Conservation (phyloP, 2,113 vertebrate genomes). For the Bufo gargarizans region DNA sequence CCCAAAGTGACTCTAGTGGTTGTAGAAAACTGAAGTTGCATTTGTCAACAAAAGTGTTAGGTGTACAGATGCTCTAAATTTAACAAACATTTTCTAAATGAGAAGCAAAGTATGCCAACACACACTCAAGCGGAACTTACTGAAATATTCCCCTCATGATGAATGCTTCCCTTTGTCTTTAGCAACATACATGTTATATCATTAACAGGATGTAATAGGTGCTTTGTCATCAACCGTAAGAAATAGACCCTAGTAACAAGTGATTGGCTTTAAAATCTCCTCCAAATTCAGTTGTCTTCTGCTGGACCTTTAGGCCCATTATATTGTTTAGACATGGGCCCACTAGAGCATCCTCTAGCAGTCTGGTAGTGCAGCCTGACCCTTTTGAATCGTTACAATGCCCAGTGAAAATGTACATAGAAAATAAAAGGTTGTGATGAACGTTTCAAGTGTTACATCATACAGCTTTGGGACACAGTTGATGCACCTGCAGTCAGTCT, state of each 20-base stretch:
- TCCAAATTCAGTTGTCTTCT: not conserved
- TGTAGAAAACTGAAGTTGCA: no score
- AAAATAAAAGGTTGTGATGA: slow-evolving; percentile 2
- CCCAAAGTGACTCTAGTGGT: no score
- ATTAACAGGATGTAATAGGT: not conserved
- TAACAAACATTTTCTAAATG: no score
- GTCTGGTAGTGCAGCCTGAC: not conserved
- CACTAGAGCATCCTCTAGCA: not conserved
- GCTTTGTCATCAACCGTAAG: not conserved
- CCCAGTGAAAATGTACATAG: not conserved
- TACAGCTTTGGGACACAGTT: slow-evolving; percentile 40
- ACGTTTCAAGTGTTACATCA: slow-evolving; percentile 39
- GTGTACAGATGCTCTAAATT: no score
- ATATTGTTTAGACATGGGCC: not conserved
- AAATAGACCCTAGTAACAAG: not conserved
- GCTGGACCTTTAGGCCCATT: not conserved
- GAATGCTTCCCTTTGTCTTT: not conserved
- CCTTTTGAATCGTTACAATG: not conserved
- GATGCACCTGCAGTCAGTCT: slow-evolving; percentile 19
- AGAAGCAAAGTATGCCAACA: no score
- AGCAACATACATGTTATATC: not conserved
- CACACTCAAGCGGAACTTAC: no score
- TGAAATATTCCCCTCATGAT: no score
- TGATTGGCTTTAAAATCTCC: not conserved
- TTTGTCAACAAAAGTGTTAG: no score